Evolutionary conservation across 2,797 vertebrate species (phyloP), one percentile per base, ranked within the genome.

Genomic region (Alectoris magna): DNA sequence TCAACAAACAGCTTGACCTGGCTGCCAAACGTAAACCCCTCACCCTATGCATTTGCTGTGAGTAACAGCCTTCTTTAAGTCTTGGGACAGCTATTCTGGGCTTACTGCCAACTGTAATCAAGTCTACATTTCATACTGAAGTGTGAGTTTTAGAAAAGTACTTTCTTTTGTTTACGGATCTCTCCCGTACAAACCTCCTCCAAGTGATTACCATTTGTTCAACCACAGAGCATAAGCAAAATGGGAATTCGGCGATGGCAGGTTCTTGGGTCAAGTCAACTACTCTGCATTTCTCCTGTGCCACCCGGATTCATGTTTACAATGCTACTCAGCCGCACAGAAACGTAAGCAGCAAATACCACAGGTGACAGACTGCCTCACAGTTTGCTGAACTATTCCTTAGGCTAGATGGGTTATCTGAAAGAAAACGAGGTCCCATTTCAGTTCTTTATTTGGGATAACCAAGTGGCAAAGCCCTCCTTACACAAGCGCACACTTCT

Each of bases 51-150:
- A 75, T 59, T 59, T 81, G 66, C 48, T 27, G 27, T 55, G 43
- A 87, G 46, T 84, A 91, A 93, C 46, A 88, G 67, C 56, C 23
- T 6, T 76, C 51, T 88, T 92, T 79, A 93, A 75, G 64, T 70
- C 76, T 78, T 71, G 23, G 23, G 56, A 70, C 14, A 82, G 38
- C 78, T 86, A 84, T 34, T 92, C 76, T 78, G 48, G 90, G 87
- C 73, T 80, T 86, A 43, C 19, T 84, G 93, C 87, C 89, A 94
- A 51, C 22, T 41, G 26, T 48, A 92, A 86, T 86, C 91, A 86
- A 63, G 56, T 59, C 46, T 72, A 56, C 46, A n/a, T 49, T 93
- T 86, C 90, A 53, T 29, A 29, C 27, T 53, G 3, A 29, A 53
- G 26, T 29, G 51, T 27, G 51, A 53, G 51, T 17, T 53, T 53